A percentile compares a stretch with the other conserved stretches of the same genome.
Evolutionary conservation across 2,888 invertebrate species (phyloP).

Genomic region (Caenorhabditis sp.): DNA sequence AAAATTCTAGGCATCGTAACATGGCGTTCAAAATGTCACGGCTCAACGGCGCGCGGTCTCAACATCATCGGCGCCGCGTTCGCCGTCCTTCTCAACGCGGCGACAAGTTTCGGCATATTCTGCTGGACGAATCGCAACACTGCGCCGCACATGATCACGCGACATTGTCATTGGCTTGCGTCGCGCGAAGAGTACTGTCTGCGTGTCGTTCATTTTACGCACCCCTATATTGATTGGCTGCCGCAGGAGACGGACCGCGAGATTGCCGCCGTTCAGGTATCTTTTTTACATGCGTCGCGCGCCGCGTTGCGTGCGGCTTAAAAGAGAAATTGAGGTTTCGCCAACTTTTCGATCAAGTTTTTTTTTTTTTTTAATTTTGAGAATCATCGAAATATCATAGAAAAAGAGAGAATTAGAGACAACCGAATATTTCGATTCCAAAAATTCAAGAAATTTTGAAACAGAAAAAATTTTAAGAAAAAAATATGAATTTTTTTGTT

Average conservation of each 20-base stretch:
- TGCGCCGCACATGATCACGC: slow-evolving; percentile 42
- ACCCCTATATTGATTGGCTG: slow-evolving; percentile 57
- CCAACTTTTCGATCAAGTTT: too few species aligned
- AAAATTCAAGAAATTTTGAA: too few species aligned
- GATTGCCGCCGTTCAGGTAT: slow-evolving; percentile 53
- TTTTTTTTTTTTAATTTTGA: too few species aligned
- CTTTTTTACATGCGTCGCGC: too few species aligned
- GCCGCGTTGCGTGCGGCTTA: too few species aligned
- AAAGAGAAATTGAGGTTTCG: too few species aligned
- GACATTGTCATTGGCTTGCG: slow-evolving; percentile 52
- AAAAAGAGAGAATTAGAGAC: too few species aligned
- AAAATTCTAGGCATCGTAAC: slow-evolving; percentile 32
- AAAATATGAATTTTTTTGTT: not conserved
- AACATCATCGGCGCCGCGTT: slow-evolving; percentile 50
- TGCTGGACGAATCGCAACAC: slow-evolving; percentile 48
- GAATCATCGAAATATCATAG: too few species aligned
- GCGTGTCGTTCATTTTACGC: slow-evolving; percentile 51
- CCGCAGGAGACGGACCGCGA: slow-evolving; percentile 51
- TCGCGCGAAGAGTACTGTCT: slow-evolving; percentile 45
- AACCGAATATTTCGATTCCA: too few species aligned
- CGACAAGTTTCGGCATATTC: slow-evolving; percentile 45
- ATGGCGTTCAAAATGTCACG: slow-evolving; percentile 46
- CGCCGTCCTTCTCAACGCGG: slow-evolving; percentile 39
- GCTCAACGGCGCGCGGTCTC: slow-evolving; percentile 36
- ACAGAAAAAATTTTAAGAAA: too few species aligned